Evolutionary conservation across 2,113 vertebrate genomes (phyloP), one percentile per base, ranked within the genome.

Genomic region (Lophotis ruficrista): DNA sequence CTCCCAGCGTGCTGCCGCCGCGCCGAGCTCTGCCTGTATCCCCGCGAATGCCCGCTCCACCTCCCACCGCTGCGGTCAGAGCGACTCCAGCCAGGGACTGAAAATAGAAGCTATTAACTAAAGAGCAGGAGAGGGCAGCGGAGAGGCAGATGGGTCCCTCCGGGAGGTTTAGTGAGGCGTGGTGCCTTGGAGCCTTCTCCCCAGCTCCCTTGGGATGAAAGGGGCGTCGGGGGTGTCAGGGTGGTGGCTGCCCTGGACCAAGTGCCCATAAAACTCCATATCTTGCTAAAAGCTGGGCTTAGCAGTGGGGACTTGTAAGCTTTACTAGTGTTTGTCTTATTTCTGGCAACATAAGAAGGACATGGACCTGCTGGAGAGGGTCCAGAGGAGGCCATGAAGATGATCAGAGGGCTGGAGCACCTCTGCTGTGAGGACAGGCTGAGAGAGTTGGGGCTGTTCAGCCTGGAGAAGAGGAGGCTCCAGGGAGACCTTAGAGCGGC

Each of bases 61-160:
- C 57, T 89, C 37, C 73, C 20, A 15, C 54, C 1, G 0, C 58
- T 51, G 54, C 0, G 0, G 58, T 28, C 77, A 24, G 41, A 89
- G 72, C 7, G 2, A 12, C 54, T 83, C 54, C 77, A 75, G 60
- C 47, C 69, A 45, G 77, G 48, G 57, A 28, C 62, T 82, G 88
- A 76, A 86, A 92, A 83, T 25, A 86, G 80, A 54, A 94, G 75
- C 61, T 93, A 56, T 51, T 33, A 88, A 56, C 10, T 92, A 27
- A 71, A 76, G 66, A 83, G 61, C 35, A 76, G 65, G 65, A 77
- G 30, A 78, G 35, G 24, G 47, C 54, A 61, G 20, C 12, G 37
- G 15, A 22, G 19, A 83, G 80, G 56, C 28, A 62, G 47, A 6
- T 2, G 0, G 27, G 47, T 53, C 14, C 4, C 57, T 35, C 11